Conservation (phyloP, 92 coral and sea anemone genomes). For the Virgularia gustaviana region DNA sequence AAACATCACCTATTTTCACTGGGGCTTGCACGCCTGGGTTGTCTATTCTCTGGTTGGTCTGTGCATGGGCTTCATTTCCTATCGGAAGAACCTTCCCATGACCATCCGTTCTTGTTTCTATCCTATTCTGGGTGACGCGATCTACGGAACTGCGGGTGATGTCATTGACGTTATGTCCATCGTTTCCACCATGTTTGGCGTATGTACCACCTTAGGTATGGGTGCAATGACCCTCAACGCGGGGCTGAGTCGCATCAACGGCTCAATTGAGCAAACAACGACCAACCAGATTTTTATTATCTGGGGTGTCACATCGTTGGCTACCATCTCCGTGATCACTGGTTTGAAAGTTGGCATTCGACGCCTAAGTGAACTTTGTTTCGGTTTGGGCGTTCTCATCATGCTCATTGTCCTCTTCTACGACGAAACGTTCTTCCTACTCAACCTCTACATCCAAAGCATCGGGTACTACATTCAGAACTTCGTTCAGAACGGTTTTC, state of each 20-base stretch:
- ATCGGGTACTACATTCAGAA: slow-evolving; percentile 80
- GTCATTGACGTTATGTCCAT: slow-evolving; percentile 26
- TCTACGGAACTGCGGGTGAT: slow-evolving; percentile 48
- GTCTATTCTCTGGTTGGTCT: slow-evolving; percentile 28
- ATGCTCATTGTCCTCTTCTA: slow-evolving; percentile 77
- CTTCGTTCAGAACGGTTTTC: slow-evolving; percentile 81
- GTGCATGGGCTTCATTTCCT: slow-evolving; percentile 17
- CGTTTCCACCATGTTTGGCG: slow-evolving; percentile 41
- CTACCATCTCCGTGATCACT: slow-evolving; percentile 75
- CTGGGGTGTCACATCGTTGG: slow-evolving; percentile 81
- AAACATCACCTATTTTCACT: slow-evolving; percentile 26
- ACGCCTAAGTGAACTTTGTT: slow-evolving; percentile 80
- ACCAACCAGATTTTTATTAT: slow-evolving; percentile 70
- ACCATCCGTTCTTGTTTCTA: slow-evolving; percentile 27
- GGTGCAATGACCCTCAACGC: slow-evolving; percentile 56
- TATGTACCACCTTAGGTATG: slow-evolving; percentile 30
- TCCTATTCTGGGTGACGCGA: slow-evolving; percentile 46
- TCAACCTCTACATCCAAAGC: slow-evolving; percentile 68
- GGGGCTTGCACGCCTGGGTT: slow-evolving; percentile 42
- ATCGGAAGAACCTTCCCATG: slow-evolving; percentile 16
- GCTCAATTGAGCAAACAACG: slow-evolving; percentile 40
- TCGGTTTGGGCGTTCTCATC: slow-evolving; percentile 69
- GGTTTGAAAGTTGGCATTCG: slow-evolving; percentile 81
- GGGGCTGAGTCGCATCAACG: slow-evolving; percentile 60
- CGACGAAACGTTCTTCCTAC: slow-evolving; percentile 79